These are phyloP conservation scores for Halcyon leucocephala DNA, from an alignment of 2,797 vertebrate genomes.

Conservation along the genomic window DNA sequence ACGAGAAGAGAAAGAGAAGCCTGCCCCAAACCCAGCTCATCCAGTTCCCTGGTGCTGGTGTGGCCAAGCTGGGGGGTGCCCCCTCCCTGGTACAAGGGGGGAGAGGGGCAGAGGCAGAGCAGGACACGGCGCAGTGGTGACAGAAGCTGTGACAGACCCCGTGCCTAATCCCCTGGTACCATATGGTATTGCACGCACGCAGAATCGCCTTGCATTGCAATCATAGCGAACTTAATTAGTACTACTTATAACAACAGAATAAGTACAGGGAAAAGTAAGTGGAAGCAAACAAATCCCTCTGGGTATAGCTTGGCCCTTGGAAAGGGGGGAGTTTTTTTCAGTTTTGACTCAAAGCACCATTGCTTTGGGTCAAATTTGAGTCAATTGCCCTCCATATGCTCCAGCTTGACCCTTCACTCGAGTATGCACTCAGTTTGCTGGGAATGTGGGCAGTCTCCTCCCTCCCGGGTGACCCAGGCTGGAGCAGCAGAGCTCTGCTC, in stretches of 20 bases:
- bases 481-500: background rate
- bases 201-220: background rate
- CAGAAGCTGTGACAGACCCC: background rate
- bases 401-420: background rate
- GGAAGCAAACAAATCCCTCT: conserved; percentile 4
- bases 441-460: background rate
- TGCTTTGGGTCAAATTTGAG: background rate
- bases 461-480: background rate
- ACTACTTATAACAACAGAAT: conserved; percentile 17
- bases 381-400: accelerated
- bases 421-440: too few species aligned
- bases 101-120: background rate
- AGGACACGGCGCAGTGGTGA: accelerated
- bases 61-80: background rate
- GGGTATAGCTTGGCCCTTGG: background rate
- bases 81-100: accelerated
- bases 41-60: background rate
- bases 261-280: background rate
- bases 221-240: conserved; percentile 11
- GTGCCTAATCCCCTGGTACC: background rate
- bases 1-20: background rate
- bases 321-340: background rate
- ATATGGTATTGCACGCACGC: background rate
- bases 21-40: background rate
- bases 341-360: background rate